A percentile compares a stretch with the other conserved stretches of the same genome.
These are phyloP conservation scores for Toxotes chatareus DNA, from an alignment of 2,113 vertebrate genomes.

Conservation along the genomic window DNA sequence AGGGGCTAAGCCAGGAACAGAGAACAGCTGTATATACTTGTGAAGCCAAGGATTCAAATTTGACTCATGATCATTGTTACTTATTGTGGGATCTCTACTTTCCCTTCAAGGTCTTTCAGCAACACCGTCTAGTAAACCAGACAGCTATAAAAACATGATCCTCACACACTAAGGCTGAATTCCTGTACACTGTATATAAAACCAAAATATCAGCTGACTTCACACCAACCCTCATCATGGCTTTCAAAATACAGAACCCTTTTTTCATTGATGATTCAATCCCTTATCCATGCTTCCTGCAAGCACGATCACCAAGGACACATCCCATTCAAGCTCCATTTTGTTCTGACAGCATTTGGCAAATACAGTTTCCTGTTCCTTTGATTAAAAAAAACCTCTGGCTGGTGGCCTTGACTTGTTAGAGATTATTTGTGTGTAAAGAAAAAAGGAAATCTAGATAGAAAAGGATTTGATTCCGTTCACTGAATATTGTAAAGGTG, in stretches of 20 bases:
- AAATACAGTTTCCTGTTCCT: constrained; percentile 67
- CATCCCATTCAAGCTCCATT: constrained; percentile 46
- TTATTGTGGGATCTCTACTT: not conserved
- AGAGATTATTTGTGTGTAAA: constrained; percentile 46
- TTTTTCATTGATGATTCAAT: constrained; percentile 13
- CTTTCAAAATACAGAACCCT: not conserved
- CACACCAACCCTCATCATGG: not conserved
- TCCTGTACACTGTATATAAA: not conserved
- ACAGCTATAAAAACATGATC: not conserved
- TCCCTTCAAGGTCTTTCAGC: not conserved
- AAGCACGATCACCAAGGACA: constrained; percentile 53
- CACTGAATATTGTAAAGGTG: not conserved
- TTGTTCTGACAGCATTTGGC: constrained; percentile 56
- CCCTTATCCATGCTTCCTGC: constrained; percentile 59
- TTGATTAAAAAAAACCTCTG: constrained; percentile 64
- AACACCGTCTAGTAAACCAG: not conserved
- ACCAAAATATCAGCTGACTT: not conserved
- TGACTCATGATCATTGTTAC: not conserved
- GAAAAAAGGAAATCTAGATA: constrained; percentile 32
- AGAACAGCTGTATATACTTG: not conserved
- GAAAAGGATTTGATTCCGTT: constrained; percentile 27
- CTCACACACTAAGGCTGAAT: not conserved
- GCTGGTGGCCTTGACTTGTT: constrained; percentile 66
- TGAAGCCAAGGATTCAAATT: constrained; percentile 8
- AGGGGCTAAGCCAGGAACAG: not conserved